These are phyloP conservation scores for Malacosoma neustria DNA, from an alignment of 2,888 invertebrate species.

Conservation along the genomic window DNA sequence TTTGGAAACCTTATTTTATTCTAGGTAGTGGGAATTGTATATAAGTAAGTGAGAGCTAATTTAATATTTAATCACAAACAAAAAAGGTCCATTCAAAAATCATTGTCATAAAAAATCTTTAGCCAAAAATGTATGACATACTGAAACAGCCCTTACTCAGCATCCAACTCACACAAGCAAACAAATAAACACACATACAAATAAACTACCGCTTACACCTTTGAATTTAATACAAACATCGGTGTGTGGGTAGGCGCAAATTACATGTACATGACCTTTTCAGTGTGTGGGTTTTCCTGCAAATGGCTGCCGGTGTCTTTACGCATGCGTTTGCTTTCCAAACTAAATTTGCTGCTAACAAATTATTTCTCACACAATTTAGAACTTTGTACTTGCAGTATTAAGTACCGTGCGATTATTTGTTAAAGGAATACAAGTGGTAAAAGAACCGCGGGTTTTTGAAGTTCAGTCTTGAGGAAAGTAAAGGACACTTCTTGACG, in stretches of 20 bases:
- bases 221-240: conserved; percentile 34
- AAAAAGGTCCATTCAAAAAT: too few species aligned
- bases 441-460: conserved; percentile 47
- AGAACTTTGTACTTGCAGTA: conserved; percentile 4
- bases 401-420: conserved; percentile 10
- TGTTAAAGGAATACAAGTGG: conserved; percentile 8
- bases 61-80: too few species aligned
- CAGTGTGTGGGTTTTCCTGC: conserved; percentile 46
- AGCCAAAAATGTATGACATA: too few species aligned
- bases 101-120: too few species aligned
- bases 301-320: conserved; percentile 52
- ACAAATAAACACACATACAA: conserved; percentile 20
- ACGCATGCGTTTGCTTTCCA: conserved; percentile 42
- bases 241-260: conserved; percentile 22
- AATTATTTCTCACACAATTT: conserved; percentile 7
- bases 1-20: too few species aligned
- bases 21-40: too few species aligned
- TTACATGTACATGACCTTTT: conserved; percentile 11
- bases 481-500: conserved; percentile 54
- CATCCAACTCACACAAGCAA: conserved; percentile 45
- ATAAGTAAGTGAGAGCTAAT: too few species aligned
- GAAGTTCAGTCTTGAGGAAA: conserved; percentile 60
- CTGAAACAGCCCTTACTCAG: conserved; percentile 46
- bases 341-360: conserved; percentile 4
- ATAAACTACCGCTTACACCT: conserved; percentile 23